Conservation (phyloP, 2,888 invertebrate species). For the Spilosoma lubricipeda region DNA sequence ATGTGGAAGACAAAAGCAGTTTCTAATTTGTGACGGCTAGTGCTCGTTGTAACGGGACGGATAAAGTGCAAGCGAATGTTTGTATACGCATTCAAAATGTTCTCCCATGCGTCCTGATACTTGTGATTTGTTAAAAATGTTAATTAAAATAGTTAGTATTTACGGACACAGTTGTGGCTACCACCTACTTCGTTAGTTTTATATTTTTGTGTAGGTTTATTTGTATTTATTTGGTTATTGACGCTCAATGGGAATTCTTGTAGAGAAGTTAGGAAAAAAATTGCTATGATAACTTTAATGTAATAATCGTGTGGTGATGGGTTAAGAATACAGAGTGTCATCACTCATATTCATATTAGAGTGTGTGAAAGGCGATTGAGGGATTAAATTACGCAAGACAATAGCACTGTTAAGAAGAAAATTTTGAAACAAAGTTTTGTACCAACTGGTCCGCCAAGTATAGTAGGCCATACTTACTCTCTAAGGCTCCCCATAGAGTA, state of each 20-base stretch:
- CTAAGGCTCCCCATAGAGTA: too few relatives aligned
- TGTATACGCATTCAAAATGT: conserved; percentile 47
- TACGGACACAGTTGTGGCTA: conserved; percentile 46
- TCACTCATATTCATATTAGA: too few relatives aligned
- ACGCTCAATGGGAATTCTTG: neutral
- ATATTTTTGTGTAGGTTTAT: conserved; percentile 6
- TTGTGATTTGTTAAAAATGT: conserved; percentile 65
- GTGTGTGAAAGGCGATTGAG: too few relatives aligned
- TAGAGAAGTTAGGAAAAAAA: neutral
- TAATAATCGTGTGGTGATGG: neutral
- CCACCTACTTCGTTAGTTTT: conserved; percentile 49
- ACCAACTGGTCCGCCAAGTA: too few relatives aligned
- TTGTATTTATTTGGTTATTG: neutral
- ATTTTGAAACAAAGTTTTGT: too few relatives aligned
- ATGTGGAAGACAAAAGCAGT: conserved; percentile 48
- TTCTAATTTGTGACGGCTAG: conserved; percentile 68
- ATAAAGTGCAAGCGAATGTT: conserved; percentile 71
- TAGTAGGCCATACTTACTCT: too few relatives aligned
- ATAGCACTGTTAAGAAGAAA: too few relatives aligned
- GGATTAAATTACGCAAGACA: too few relatives aligned
- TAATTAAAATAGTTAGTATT: conserved; percentile 67
- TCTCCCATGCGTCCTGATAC: conserved; percentile 60
- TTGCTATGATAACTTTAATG: neutral
- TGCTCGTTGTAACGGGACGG: conserved; percentile 71
- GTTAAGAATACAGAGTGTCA: too few relatives aligned